A percentile compares a stretch with the other conserved stretches of the same genome.
These are phyloP conservation scores for Spodoptera exigua DNA, from an alignment of 2,888 invertebrate genomes.

Conservation along the genomic window DNA sequence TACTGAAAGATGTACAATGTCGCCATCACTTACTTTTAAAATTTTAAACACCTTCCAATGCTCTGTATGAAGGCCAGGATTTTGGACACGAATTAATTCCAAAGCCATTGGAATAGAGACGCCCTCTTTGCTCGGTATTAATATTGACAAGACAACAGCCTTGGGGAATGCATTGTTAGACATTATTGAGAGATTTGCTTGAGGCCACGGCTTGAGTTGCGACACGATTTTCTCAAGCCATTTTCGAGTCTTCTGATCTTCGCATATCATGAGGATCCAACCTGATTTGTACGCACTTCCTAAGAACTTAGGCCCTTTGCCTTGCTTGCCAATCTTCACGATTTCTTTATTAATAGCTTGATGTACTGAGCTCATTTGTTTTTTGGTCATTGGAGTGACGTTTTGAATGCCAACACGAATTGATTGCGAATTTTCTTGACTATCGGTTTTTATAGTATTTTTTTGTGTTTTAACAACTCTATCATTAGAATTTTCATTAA, in stretches of 20 bases:
- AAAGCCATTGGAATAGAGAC: conserved; percentile 22
- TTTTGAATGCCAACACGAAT: conserved; percentile 26
- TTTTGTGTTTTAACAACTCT: neutral
- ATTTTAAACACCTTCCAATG: conserved; percentile 18
- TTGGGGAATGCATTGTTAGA: neutral
- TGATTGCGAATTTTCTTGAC: neutral
- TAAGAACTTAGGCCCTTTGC: conserved; percentile 36
- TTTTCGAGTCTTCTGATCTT: conserved; percentile 25
- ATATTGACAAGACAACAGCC: conserved; percentile 6
- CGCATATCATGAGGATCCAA: conserved; percentile 28
- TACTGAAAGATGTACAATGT: conserved; percentile 13
- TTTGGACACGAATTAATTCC: conserved; percentile 35
- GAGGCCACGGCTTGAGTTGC: conserved; percentile 36
- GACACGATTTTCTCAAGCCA: conserved; percentile 37
- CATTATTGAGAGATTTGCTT: conserved; percentile 20
- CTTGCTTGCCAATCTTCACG: conserved; percentile 22
- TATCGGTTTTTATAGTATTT: neutral
- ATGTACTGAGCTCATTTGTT: conserved; percentile 23
- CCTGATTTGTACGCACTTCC: conserved; percentile 15
- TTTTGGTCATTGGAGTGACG: conserved; percentile 18
- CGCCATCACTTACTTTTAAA: neutral
- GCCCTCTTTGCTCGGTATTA: conserved; percentile 21
- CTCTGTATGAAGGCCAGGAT: conserved; percentile 29
- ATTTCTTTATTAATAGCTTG: conserved; percentile 32
- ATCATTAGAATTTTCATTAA: neutral